A percentile compares a stretch with the other conserved stretches of the same genome.
Evolutionary conservation across 1,140 invertebrate genomes (phyloP).

Genomic region (Gonioctena quinquepunctata): DNA sequence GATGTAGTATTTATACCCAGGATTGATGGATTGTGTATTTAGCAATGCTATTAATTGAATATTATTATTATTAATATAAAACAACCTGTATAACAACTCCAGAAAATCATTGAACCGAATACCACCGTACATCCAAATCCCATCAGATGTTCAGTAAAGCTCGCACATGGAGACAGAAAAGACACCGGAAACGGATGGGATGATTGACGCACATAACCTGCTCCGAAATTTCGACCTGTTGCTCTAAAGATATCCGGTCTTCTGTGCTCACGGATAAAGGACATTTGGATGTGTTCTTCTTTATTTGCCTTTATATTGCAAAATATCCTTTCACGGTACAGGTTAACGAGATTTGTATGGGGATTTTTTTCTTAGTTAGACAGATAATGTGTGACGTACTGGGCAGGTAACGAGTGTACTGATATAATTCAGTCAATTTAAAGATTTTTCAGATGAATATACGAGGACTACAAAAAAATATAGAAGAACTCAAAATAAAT

Average conservation of each 20-base stretch:
- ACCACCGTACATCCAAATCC: background rate
- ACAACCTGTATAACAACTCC: too few species aligned
- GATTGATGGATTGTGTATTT: too few species aligned
- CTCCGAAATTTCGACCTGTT: slow-evolving; percentile 13
- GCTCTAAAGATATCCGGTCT: slow-evolving; percentile 16
- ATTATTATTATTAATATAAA: too few species aligned
- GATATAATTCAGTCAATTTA: too few species aligned
- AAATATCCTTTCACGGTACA: slow-evolving; percentile 13
- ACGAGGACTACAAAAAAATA: too few species aligned
- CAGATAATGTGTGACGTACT: background rate
- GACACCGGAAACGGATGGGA: slow-evolving; percentile 21
- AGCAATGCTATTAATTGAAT: too few species aligned
- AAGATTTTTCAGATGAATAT: too few species aligned
- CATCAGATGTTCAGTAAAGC: background rate
- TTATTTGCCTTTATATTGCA: slow-evolving; percentile 13
- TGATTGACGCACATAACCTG: slow-evolving; percentile 15
- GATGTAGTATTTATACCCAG: too few species aligned
- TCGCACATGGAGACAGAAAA: slow-evolving; percentile 11
- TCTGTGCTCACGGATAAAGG: background rate
- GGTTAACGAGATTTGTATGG: slow-evolving; percentile 1
- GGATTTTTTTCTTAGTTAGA: background rate
- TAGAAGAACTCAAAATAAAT: too few species aligned
- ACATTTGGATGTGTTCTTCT: slow-evolving; percentile 10
- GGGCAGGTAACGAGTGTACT: background rate
- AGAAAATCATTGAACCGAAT: too few species aligned